A percentile compares a stretch with the other conserved stretches of the same genome.
phyloP scores from a whole-genome alignment of 2,888 invertebrate species.

The Yponomeuta sedellus region DNA sequence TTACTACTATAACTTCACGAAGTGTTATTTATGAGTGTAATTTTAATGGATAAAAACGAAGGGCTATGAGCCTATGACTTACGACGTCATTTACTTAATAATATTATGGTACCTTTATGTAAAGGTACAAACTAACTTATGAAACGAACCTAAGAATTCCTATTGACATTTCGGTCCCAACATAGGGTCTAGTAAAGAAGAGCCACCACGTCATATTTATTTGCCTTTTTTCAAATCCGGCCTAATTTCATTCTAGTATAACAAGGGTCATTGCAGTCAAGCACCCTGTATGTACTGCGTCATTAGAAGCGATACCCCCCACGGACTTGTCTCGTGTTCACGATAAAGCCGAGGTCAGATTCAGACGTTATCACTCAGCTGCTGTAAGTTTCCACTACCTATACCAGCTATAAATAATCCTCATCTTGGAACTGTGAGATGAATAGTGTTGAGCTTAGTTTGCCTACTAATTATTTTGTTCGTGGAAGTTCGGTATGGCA shows the following conservation, averaged over 20 bases:
- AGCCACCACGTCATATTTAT: no score
- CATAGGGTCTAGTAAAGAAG: no score
- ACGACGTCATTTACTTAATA: no score
- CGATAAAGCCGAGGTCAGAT: constrained; percentile 38
- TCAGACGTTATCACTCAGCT: neutral
- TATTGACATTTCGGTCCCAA: no score
- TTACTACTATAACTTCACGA: no score
- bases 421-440: neutral
- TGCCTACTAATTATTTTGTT: neutral
- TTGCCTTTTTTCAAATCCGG: no score
- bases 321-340: constrained; percentile 62
- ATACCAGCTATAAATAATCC: neutral
- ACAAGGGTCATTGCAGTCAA: neutral
- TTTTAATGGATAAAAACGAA: no score
- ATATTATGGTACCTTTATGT: no score
- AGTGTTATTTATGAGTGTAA: no score
- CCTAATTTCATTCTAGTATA: neutral
- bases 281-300: neutral
- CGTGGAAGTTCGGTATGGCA: neutral
- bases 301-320: constrained; percentile 43
- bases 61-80: no score
- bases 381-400: constrained; percentile 14
- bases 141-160: no score
- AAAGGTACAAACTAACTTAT: no score
- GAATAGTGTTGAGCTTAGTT: constrained; percentile 2